Conservation (phyloP, 2,113 vertebrate genomes). For the Enhydra lutris region DNA sequence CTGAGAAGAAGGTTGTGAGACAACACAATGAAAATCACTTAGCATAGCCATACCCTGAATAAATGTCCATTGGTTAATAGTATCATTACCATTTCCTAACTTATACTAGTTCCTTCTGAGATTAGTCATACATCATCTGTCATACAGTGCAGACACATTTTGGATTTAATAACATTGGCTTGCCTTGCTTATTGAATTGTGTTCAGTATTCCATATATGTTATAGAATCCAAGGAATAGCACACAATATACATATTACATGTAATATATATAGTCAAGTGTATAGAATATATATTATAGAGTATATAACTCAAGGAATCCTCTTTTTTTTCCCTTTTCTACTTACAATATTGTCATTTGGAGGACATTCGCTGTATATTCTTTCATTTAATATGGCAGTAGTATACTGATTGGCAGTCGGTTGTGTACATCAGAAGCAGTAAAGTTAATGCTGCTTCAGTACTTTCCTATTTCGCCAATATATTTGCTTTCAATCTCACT, state of each 20-base stretch:
- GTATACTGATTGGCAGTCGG: not conserved
- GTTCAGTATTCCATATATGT: not conserved
- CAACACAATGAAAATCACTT: not conserved
- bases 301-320: not conserved
- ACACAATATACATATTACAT: not conserved
- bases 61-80: not conserved
- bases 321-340: not conserved
- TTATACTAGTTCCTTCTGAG: not conserved
- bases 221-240: not conserved
- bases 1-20: not conserved
- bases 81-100: not conserved
- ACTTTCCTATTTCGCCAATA: not conserved
- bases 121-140: not conserved
- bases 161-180: not conserved
- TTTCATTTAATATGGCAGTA: not conserved
- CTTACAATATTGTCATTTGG: not conserved
- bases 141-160: not conserved
- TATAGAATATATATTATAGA: not conserved
- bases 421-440: not conserved
- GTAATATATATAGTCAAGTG: not conserved
- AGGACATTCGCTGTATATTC: not conserved
- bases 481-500: not conserved
- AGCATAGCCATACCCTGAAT: not conserved
- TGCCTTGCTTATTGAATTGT: not conserved
- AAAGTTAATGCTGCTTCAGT: not conserved